phyloP scores from a whole-genome alignment of 2,888 invertebrate genomes.

The Zygothrica quintamaculata region DNA sequence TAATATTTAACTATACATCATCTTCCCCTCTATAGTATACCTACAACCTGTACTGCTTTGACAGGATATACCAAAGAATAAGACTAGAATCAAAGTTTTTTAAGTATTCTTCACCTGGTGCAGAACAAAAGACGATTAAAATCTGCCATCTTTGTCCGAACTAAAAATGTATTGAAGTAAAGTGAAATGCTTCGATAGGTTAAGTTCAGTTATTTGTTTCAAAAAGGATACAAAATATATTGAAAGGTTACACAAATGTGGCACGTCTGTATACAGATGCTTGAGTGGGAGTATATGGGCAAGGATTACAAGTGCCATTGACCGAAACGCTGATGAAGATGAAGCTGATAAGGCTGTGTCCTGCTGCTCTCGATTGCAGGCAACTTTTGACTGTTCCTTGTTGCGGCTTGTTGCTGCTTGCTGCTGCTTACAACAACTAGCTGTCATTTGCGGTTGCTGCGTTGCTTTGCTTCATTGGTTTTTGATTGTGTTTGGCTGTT shows the following conservation, averaged over 20 bases:
- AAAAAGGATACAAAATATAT: neutral
- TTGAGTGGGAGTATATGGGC: neutral
- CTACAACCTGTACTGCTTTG: no score
- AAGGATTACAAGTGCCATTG: slow-evolving; percentile 3
- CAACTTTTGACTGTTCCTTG: no score
- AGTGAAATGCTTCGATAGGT: neutral
- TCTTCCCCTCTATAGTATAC: no score
- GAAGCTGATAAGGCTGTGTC: slow-evolving; percentile 9
- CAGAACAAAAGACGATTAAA: neutral
- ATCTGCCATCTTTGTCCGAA: neutral
- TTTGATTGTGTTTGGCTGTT: slow-evolving; percentile 75
- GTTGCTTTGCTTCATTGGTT: slow-evolving; percentile 73
- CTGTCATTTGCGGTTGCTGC: slow-evolving; percentile 69
- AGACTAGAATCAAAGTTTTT: no score
- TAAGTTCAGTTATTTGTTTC: neutral
- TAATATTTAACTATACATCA: no score
- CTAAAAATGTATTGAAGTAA: neutral
- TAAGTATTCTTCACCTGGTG: neutral
- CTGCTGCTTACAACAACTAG: no score
- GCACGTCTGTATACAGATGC: neutral
- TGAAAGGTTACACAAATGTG: neutral
- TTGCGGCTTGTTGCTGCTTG: slow-evolving; percentile 1
- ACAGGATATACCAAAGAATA: no score
- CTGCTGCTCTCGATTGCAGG: slow-evolving; percentile 10
- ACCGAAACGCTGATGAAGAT: slow-evolving; percentile 8